Base-by-base conservation (phyloP, 2,888 invertebrate species). In the Caprella mutica region DNA sequence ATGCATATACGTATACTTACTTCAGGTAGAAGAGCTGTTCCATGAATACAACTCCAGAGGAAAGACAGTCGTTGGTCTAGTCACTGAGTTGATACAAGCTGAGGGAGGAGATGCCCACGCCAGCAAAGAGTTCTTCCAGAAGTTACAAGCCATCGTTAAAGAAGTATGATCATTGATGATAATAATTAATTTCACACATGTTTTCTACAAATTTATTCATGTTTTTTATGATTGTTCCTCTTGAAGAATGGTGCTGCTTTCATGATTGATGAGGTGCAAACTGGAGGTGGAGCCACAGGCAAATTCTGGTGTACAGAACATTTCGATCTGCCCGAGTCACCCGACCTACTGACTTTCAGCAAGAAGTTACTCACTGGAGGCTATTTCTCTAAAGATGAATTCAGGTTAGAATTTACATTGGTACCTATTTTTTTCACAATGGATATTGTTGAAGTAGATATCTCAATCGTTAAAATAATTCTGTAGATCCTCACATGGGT, bases 351-450 rank as follows among this genome's bases (percentile, higher is more conserved):
- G 4, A 91, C 92, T 0, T 98, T 98, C 73, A 93, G 94, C 70
- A 99, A 99, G 77, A 98, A 98, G 75, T 86, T 96, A 87, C 82
- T 92, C 68, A 80, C 91, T 3, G 97, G 97, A 17, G 98, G 98
- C 38, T 96, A 86, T 73, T 98, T 84, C 73, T 86, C 84, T 71
- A 80, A 77, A 33, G 74, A 80, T 3, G 84, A 88, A 62, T 81
- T 88, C 69, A 81, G 77, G 83, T 85, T 75, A n/a, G n/a, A n/a
- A n/a, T n/a, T n/a, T n/a, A n/a, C n/a, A n/a, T n/a, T n/a, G n/a
- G n/a, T n/a, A n/a, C n/a, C n/a, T n/a, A n/a, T n/a, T n/a, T n/a
- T n/a, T n/a, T n/a, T n/a, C n/a, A n/a, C n/a, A n/a, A n/a, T n/a
- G n/a, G n/a, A n/a, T n/a, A n/a, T n/a, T n/a, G n/a, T n/a, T n/a